These are phyloP conservation scores for Rhimphoctona megacephalus DNA, from an alignment of 2,888 invertebrate genomes.

Conservation along the genomic window DNA sequence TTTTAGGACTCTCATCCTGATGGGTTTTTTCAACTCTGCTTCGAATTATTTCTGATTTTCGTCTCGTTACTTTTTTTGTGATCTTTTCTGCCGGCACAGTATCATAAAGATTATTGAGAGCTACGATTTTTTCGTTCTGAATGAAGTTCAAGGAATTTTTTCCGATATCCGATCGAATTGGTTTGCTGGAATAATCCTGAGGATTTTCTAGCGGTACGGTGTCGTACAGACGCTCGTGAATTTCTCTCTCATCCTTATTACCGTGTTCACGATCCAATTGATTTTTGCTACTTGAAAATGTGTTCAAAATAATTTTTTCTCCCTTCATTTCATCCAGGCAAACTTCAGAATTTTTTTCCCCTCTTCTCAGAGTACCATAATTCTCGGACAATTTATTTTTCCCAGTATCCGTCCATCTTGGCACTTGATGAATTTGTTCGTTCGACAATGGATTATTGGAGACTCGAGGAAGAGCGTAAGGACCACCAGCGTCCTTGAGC, in stretches of 20 bases:
- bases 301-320: constrained; percentile 76
- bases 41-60: constrained; percentile 27
- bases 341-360: constrained; percentile 48
- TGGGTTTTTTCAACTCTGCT: not conserved
- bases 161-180: constrained; percentile 22
- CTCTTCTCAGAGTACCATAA: constrained; percentile 78
- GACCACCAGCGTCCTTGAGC: constrained; percentile 77
- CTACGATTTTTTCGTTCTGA: constrained; percentile 35
- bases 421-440: constrained; percentile 75
- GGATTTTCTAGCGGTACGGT: constrained; percentile 69
- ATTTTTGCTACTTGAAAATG: constrained; percentile 72
- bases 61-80: constrained; percentile 28
- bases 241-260: constrained; percentile 51
- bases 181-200: not conserved
- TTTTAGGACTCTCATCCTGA: constrained; percentile 9
- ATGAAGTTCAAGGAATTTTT: constrained; percentile 14
- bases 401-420: constrained; percentile 78
- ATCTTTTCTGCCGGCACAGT: constrained; percentile 49
- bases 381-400: constrained; percentile 76
- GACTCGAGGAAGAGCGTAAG: constrained; percentile 76
- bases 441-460: constrained; percentile 73
- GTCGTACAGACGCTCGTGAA: constrained; percentile 73
- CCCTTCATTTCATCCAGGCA: constrained; percentile 48
- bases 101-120: constrained; percentile 63
- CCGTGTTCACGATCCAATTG: constrained; percentile 59